These are phyloP conservation scores for Papilio glaucus DNA, from an alignment of 1,140 invertebrate genomes.

Conservation along the genomic window DNA sequence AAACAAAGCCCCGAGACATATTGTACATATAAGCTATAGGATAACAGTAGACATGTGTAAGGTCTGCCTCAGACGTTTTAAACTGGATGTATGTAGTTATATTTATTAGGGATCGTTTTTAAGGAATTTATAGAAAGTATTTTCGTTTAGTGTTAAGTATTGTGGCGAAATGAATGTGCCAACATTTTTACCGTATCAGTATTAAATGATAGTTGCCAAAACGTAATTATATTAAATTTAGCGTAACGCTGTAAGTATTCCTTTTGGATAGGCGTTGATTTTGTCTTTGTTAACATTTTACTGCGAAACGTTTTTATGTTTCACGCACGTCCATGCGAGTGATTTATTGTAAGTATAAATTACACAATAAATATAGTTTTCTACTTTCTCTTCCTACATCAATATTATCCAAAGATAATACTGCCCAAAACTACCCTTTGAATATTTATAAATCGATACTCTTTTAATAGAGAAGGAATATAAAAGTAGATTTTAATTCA, in stretches of 20 bases:
- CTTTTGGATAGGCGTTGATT: constrained; percentile 56
- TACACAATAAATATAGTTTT: constrained; percentile 23
- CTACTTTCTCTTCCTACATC: neutral
- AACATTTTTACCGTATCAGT: constrained; percentile 84
- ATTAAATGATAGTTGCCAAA: constrained; percentile 83
- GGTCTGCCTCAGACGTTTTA: constrained; percentile 80
- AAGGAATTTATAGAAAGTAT: constrained; percentile 76
- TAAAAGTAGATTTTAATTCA: too few species aligned
- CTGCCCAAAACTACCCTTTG: too few species aligned
- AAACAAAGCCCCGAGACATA: neutral
- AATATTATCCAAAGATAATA: too few species aligned
- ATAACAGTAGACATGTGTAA: constrained; percentile 58
- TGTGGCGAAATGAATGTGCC: constrained; percentile 74
- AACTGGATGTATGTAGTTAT: constrained; percentile 77
- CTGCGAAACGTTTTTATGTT: constrained; percentile 76
- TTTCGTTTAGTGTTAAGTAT: constrained; percentile 70
- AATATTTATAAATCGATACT: too few species aligned
- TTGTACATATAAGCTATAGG: constrained; percentile 71
- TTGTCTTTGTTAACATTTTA: constrained; percentile 67
- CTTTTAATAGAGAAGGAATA: too few species aligned
- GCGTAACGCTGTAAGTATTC: constrained; percentile 75
- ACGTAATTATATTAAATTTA: constrained; percentile 40
- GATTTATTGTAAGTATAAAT: constrained; percentile 79
- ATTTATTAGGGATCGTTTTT: constrained; percentile 65
- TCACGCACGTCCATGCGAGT: constrained; percentile 81